Evolutionary conservation across 2,113 vertebrate genomes (phyloP).

Genomic region (Paradoxurus hermaphroditus): DNA sequence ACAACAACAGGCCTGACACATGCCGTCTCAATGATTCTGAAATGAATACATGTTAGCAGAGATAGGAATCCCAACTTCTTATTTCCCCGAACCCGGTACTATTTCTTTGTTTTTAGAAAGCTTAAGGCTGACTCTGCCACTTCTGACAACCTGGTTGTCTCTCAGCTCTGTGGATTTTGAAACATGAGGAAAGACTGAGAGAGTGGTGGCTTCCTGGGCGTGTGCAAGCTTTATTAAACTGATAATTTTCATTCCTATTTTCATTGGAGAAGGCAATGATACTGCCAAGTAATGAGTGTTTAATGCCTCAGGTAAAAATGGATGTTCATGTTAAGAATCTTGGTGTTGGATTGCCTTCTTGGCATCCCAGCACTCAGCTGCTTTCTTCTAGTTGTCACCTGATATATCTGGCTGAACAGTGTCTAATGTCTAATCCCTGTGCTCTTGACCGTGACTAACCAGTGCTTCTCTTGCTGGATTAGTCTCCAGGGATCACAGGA

Average conservation of each 20-base stretch:
- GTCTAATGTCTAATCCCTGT: not conserved
- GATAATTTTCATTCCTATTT: not conserved
- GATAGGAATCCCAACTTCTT: not conserved
- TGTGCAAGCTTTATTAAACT: not conserved
- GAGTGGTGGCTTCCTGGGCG: not conserved
- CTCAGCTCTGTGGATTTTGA: not conserved
- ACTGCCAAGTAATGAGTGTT: not conserved
- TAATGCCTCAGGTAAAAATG: not conserved
- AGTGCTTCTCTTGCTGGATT: conserved; percentile 13
- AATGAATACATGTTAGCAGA: conserved; percentile 14
- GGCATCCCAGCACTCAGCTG: not conserved
- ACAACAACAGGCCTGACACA: not conserved
- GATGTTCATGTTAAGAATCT: not conserved
- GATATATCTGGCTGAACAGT: not conserved
- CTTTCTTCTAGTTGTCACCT: conserved; percentile 10
- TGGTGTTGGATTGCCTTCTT: not conserved
- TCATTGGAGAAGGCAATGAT: not conserved
- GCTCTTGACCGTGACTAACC: conserved; percentile 7
- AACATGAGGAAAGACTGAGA: not conserved
- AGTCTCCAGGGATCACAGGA: conserved; percentile 35
- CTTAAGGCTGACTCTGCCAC: not conserved
- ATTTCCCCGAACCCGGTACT: not conserved
- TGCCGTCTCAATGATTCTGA: not conserved
- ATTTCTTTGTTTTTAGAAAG: not conserved
- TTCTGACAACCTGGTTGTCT: conserved; percentile 34